phyloP scores from a whole-genome alignment of 2,113 vertebrate genomes.

The Phoenicopterus ruber region DNA sequence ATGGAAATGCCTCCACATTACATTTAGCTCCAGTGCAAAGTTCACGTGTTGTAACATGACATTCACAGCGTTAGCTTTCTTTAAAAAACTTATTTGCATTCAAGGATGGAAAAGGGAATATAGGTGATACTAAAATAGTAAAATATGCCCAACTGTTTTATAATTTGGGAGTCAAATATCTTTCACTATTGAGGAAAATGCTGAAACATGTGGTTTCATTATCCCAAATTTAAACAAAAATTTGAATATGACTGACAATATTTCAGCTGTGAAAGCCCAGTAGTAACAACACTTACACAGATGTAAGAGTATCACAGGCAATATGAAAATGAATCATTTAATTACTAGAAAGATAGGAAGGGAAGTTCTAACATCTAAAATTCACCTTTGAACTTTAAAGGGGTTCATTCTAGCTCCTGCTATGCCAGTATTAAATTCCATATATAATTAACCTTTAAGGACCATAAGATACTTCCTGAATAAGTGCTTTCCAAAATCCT shows the following conservation, averaged over 20 bases:
- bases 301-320: not conserved
- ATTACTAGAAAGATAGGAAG: not conserved
- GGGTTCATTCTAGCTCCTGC: not conserved
- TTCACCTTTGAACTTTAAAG: not conserved
- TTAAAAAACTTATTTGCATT: not conserved
- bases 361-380: not conserved
- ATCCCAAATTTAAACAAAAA: not conserved
- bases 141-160: not conserved
- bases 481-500: not conserved
- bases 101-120: not conserved
- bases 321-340: not conserved
- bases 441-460: not conserved
- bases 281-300: not conserved
- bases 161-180: constrained; percentile 11
- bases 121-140: not conserved
- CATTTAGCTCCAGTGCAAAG: not conserved
- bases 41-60: not conserved
- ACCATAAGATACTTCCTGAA: not conserved
- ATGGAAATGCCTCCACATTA: not conserved
- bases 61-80: not conserved
- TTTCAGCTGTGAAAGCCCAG: not conserved
- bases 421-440: not conserved
- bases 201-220: not conserved
- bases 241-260: not conserved
- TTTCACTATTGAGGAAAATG: not conserved